These are phyloP conservation scores for Ischnus inquisitorius DNA, from an alignment of 2,888 invertebrate genomes.

Conservation along the genomic window DNA sequence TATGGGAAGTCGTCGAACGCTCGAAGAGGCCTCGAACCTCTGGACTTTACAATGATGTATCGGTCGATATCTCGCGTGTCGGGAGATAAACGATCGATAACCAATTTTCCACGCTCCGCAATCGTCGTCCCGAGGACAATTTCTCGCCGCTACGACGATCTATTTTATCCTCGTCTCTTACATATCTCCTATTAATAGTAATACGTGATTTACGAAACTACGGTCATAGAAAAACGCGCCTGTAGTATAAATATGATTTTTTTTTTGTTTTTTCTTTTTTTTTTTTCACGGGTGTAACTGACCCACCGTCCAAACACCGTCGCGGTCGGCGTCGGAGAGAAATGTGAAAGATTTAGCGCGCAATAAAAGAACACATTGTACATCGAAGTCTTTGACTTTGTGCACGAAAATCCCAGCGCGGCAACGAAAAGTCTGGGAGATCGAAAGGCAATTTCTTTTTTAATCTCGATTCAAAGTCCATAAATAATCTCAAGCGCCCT, in stretches of 20 bases:
- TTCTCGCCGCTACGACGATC: neutral
- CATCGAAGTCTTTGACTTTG: neutral
- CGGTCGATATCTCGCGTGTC: constrained; percentile 9
- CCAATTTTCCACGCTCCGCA: neutral
- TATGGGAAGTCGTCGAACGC: constrained; percentile 25
- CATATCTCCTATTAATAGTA: constrained; percentile 38
- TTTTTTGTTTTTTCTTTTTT: neutral
- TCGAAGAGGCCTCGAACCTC: constrained; percentile 13
- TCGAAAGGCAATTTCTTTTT: neutral
- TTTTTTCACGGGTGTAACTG: constrained; percentile 15
- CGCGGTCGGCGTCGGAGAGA: constrained; percentile 40
- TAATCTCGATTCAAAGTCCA: neutral
- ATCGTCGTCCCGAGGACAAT: neutral
- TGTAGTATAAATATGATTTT: constrained; percentile 61
- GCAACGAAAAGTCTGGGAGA: no score
- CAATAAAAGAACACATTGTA: neutral
- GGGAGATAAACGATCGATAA: constrained; percentile 19
- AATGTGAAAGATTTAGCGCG: neutral
- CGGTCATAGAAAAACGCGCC: constrained; percentile 65
- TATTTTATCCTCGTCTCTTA: constrained; percentile 8
- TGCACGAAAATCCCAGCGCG: no score
- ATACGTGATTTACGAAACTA: constrained; percentile 63
- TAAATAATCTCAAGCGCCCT: constrained; percentile 19
- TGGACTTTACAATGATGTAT: constrained; percentile 38
- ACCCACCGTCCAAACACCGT: constrained; percentile 18